phyloP scores from a whole-genome alignment of 2,797 vertebrate genomes.

The Halcyon smyrnensis region DNA sequence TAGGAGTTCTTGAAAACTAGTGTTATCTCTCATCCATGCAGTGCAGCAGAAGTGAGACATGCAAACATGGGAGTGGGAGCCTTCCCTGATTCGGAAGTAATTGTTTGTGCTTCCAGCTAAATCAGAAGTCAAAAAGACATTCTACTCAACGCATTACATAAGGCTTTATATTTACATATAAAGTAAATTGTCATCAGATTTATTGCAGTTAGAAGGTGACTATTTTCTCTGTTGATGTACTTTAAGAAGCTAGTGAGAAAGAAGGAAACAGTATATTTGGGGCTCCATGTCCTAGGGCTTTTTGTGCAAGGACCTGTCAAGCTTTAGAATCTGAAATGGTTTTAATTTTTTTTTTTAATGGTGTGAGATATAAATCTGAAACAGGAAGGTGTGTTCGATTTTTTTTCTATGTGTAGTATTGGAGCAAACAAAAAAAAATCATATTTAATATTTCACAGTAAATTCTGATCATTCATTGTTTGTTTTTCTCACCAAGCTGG shows the following conservation, averaged over 20 bases:
- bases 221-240: background rate
- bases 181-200: slow-evolving; percentile 11
- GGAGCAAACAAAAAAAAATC: background rate
- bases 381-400: background rate
- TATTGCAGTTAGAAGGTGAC: background rate
- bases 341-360: background rate
- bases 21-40: background rate
- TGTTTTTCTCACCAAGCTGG: background rate
- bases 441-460: background rate
- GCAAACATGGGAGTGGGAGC: background rate
- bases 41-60: background rate
- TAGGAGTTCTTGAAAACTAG: background rate
- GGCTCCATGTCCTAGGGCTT: background rate
- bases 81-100: background rate
- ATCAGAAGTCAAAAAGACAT: slow-evolving; percentile 13
- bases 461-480: background rate
- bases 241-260: background rate
- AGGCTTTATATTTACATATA: background rate
- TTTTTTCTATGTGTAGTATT: background rate
- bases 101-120: background rate
- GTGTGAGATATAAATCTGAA: background rate
- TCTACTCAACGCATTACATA: background rate
- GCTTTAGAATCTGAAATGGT: background rate
- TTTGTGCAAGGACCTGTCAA: background rate
- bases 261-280: background rate